phyloP scores from a whole-genome alignment of 2,113 vertebrate species.

The Gulo gulo region DNA sequence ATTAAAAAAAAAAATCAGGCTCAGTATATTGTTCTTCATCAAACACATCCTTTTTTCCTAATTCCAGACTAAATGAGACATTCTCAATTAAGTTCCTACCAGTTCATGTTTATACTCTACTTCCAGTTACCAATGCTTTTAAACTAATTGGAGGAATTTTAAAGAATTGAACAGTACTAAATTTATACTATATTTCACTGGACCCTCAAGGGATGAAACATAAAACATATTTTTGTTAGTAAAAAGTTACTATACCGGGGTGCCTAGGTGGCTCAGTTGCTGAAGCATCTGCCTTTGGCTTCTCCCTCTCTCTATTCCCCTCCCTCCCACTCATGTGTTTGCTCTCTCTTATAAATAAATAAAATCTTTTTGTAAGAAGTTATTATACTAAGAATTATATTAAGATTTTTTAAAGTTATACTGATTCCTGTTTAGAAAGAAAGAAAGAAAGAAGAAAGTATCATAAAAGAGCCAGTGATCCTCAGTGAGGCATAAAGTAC shows the following conservation, averaged over 20 bases:
- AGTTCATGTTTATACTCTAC: neutral
- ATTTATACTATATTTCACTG: neutral
- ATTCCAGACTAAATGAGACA: conserved; percentile 6
- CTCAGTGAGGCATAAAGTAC: conserved; percentile 61
- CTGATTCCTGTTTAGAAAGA: neutral
- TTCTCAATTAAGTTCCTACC: neutral
- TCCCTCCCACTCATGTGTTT: neutral
- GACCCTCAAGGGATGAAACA: neutral
- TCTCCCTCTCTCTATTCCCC: neutral
- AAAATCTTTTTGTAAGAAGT: neutral
- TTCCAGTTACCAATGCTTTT: neutral
- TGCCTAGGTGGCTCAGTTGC: no score
- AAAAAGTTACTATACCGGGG: neutral
- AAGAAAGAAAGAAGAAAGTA: neutral
- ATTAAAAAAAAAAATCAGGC: neutral
- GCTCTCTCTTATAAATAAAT: neutral
- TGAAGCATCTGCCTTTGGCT: neutral
- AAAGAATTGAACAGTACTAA: conserved; percentile 20
- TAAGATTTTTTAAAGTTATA: conserved; percentile 29
- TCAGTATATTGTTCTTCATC: neutral
- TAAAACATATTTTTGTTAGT: conserved; percentile 48
- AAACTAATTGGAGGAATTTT: neutral
- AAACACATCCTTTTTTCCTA: neutral
- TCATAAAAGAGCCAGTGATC: conserved; percentile 29
- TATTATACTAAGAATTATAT: neutral